Evolutionary conservation across 2,888 invertebrate species (phyloP).

Genomic region (Lasioglossum vierecki): DNA sequence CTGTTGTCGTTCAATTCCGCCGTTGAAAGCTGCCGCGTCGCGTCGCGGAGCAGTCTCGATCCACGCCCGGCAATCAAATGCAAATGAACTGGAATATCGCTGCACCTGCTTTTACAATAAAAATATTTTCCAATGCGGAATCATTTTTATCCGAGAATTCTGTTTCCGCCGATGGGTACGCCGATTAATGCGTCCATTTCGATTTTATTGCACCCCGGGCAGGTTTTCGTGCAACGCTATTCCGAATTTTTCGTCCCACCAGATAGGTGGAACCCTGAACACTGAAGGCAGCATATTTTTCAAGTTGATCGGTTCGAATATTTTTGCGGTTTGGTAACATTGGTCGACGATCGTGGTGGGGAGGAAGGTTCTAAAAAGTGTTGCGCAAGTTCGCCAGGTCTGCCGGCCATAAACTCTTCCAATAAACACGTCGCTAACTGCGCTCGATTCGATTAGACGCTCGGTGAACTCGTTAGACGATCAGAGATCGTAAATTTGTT

Average conservation of each 20-base stretch:
- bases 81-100: background rate
- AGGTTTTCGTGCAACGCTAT: background rate
- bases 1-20: slow-evolving; percentile 18
- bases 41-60: background rate
- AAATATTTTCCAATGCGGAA: background rate
- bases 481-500: slow-evolving; percentile 76
- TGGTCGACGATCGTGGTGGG: background rate
- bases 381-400: background rate
- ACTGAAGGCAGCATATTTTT: background rate
- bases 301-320: too few relatives aligned
- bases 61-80: background rate
- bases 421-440: slow-evolving; percentile 36
- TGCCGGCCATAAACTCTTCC: background rate
- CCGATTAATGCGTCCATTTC: background rate
- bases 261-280: background rate
- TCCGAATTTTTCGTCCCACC: background rate
- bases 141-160: background rate
- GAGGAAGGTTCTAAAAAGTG: background rate
- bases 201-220: background rate
- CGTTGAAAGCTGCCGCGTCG: background rate
- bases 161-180: background rate
- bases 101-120: background rate
- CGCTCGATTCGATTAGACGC: slow-evolving; percentile 76
- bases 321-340: background rate
- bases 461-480: slow-evolving; percentile 76